Evolutionary conservation across 2,113 vertebrate genomes (phyloP).

Genomic region (Plectropomus leopardus): DNA sequence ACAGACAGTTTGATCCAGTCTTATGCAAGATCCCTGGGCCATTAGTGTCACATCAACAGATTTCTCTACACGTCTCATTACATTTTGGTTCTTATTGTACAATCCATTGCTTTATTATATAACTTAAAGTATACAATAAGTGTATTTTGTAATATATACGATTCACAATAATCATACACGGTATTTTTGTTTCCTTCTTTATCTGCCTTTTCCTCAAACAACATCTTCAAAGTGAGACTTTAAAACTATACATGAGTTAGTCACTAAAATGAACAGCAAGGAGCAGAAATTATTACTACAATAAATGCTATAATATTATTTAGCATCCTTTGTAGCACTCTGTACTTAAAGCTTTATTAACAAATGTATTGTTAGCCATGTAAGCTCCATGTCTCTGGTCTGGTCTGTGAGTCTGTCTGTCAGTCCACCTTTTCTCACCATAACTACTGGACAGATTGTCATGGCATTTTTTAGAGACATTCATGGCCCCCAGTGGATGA

Average conservation of each 20-base stretch:
- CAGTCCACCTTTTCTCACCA: no score
- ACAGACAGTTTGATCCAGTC: neutral
- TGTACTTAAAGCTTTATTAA: neutral
- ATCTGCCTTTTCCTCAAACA: neutral
- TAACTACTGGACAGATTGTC: no score
- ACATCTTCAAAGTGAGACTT: neutral
- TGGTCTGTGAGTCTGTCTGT: no score
- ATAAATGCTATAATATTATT: neutral
- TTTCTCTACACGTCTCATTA: neutral
- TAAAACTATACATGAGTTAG: no score
- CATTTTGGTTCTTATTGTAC: neutral
- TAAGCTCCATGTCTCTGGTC: neutral
- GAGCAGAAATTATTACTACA: neutral
- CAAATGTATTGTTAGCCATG: neutral
- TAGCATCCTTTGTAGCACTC: neutral
- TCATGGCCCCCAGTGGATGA: no score
- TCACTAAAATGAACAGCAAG: neutral
- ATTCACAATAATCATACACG: no score
- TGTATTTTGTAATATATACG: no score
- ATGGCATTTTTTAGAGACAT: no score
- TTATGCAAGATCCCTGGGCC: neutral
- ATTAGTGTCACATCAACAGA: constrained; percentile 8
- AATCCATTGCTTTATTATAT: neutral
- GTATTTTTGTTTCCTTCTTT: neutral
- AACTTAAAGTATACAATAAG: no score